A percentile compares a stretch with the other conserved stretches of the same genome.
Evolutionary conservation across 2,888 invertebrate species (phyloP).

Genomic region (Gnatocerus cornutus): DNA sequence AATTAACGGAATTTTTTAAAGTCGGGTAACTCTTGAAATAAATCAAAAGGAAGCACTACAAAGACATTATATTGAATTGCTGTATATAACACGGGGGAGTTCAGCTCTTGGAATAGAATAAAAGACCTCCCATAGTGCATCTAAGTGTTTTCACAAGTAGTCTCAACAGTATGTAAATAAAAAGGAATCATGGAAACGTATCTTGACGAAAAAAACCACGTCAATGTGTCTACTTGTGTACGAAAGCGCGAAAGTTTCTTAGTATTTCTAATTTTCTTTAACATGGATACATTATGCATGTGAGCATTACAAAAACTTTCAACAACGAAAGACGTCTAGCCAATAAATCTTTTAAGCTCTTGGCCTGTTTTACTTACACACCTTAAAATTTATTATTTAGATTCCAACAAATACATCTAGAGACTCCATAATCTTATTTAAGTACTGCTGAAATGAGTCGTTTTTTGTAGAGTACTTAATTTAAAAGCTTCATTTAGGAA

Average conservation of each 20-base stretch:
- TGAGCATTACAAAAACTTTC: constrained; percentile 34
- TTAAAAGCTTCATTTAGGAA: constrained; percentile 16
- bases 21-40: constrained; percentile 23
- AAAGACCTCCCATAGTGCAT: constrained; percentile 43
- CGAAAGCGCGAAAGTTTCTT: constrained; percentile 21
- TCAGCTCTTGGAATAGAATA: constrained; percentile 42
- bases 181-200: constrained; percentile 33
- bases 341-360: constrained; percentile 38
- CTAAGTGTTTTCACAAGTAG: constrained; percentile 48
- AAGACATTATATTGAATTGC: constrained; percentile 43
- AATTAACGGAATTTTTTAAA: constrained; percentile 24
- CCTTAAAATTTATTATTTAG: constrained; percentile 22
- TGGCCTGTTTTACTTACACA: constrained; percentile 16
- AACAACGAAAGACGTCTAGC: constrained; percentile 12
- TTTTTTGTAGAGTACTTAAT: background rate
- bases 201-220: constrained; percentile 13
- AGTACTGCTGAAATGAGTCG: background rate
- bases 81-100: constrained; percentile 33
- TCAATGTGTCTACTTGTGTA: constrained; percentile 14
- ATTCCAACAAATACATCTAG: constrained; percentile 2
- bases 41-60: constrained; percentile 34
- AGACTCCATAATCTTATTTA: constrained; percentile 4
- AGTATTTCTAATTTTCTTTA: constrained; percentile 38
- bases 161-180: constrained; percentile 45
- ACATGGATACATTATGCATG: constrained; percentile 45